Base-by-base conservation (phyloP, 2,113 vertebrate species). In the Leucopsar rothschildi region DNA sequence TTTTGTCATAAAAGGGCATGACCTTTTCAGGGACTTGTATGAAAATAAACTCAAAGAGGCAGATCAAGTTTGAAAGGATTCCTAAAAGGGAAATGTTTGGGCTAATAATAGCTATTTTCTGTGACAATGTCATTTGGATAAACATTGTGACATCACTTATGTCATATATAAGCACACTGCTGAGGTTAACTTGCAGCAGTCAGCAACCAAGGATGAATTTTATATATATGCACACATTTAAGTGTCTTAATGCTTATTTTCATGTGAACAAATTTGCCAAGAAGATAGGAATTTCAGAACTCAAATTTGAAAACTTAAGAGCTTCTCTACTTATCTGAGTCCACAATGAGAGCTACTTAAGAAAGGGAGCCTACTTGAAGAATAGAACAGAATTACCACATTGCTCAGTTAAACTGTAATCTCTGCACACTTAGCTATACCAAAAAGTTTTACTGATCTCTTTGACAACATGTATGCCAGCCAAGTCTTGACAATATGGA, bases 21-120 rank as follows among this genome's bases (percentile, higher is more conserved):
- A 83, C 22, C 42, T 88, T 82, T 83, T 82, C 60, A 66, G 77
- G 14, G 56, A 70, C 35, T 40, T 86, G 18, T 66, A 86, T 53
- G 40, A 56, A 56, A 82, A 88, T 59, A 76, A 90, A 88, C 50
- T 37, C 25, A 66, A 71, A 95, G 7, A 90, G 50, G 42, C 17
- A 83, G 42, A 88, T 86, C 63, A 80, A 44, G 42, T 93, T 93
- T 75, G 76, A 81, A 31, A 2, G 0, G 27, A 76, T 76, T 83
- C 45, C 60, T 70, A 86, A 90, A 83, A 77, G 21, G 50, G 86
- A 88, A 95, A 86, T 2, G 5, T 75, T 47, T 70, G 16, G 44
- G 33, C 80, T 93, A 93, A 78, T 81, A 88, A 93, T 40, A 95
- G 37, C 35, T 81, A 70, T 60, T 91, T 90, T 71, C 91, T 73